Conservation (phyloP, 2,113 vertebrate genomes). For the Sinosuthora webbiana region DNA sequence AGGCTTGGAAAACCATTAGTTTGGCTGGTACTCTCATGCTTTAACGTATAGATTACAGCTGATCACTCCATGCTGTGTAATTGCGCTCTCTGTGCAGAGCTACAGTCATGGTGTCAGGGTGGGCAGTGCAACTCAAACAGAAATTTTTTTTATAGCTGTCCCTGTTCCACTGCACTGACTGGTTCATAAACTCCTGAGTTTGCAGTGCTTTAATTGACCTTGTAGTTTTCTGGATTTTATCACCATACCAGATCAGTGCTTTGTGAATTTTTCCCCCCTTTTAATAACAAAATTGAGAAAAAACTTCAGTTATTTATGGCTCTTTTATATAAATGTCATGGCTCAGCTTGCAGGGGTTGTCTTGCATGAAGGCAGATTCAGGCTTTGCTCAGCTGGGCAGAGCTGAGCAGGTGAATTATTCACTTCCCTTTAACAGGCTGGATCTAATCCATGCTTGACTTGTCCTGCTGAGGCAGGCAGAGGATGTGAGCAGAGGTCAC, state of each 20-base stretch:
- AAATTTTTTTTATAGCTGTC: neutral
- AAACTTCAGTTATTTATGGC: slow-evolving; percentile 17
- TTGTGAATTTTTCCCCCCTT: neutral
- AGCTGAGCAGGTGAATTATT: neutral
- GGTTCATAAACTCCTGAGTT: neutral
- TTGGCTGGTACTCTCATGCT: neutral
- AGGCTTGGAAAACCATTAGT: neutral
- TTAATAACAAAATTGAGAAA: neutral
- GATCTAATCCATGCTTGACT: neutral
- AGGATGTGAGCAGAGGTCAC: neutral
- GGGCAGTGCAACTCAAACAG: neutral
- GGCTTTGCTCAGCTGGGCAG: slow-evolving; percentile 20
- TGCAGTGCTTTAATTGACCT: neutral
- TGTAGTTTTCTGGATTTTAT: neutral
- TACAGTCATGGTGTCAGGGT: neutral
- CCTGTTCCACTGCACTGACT: neutral
- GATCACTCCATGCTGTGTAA: neutral
- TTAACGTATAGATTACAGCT: neutral
- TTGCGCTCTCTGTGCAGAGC: neutral
- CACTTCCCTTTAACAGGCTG: neutral
- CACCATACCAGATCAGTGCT: neutral
- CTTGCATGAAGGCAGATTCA: neutral
- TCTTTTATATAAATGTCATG: neutral
- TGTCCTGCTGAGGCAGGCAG: neutral
- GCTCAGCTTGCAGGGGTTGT: slow-evolving; percentile 3